A percentile compares a stretch with the other conserved stretches of the same genome.
These are phyloP conservation scores for Diplazon laetatorius DNA, from an alignment of 2,888 invertebrate genomes.

Conservation along the genomic window DNA sequence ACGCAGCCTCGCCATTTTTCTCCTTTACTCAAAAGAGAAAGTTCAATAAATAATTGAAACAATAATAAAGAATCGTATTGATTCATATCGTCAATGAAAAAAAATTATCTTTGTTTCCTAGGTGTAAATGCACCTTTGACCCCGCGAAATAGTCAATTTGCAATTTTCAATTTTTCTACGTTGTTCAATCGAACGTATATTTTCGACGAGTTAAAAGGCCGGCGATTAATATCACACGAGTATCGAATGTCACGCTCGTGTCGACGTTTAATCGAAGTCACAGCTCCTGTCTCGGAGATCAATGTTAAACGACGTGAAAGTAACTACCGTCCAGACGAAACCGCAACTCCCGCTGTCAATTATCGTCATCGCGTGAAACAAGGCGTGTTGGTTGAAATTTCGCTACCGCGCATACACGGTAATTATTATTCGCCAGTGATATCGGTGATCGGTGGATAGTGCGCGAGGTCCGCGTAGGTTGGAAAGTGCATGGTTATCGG, in stretches of 20 bases:
- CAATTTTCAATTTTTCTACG: neutral
- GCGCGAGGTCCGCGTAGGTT: neutral
- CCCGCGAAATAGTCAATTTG: too few species aligned
- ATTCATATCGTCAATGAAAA: too few species aligned
- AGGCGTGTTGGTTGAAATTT: conserved; percentile 38
- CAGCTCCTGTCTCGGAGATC: conserved; percentile 6
- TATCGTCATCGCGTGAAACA: conserved; percentile 36
- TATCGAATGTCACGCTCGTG: conserved; percentile 28
- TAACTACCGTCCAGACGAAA: conserved; percentile 42
- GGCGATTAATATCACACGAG: conserved; percentile 16
- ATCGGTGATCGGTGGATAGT: conserved; percentile 35
- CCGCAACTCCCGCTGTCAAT: conserved; percentile 41
- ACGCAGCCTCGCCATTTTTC: too few species aligned
- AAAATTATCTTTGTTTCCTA: too few species aligned
- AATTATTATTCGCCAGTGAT: conserved; percentile 54
- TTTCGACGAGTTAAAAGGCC: neutral
- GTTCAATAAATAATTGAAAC: too few species aligned
- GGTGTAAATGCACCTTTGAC: too few species aligned
- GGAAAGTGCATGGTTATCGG: conserved; percentile 41
- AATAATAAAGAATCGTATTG: too few species aligned
- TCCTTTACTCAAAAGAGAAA: too few species aligned
- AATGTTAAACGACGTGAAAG: conserved; percentile 41
- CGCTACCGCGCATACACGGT: conserved; percentile 57
- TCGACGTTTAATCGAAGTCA: conserved; percentile 8
- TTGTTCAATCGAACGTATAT: neutral